Percentiles rank a stretch among this genome's conserved stretches.
Evolutionary conservation across 2,113 vertebrate species (phyloP).

Genomic region (Pterophyllum scalare): DNA sequence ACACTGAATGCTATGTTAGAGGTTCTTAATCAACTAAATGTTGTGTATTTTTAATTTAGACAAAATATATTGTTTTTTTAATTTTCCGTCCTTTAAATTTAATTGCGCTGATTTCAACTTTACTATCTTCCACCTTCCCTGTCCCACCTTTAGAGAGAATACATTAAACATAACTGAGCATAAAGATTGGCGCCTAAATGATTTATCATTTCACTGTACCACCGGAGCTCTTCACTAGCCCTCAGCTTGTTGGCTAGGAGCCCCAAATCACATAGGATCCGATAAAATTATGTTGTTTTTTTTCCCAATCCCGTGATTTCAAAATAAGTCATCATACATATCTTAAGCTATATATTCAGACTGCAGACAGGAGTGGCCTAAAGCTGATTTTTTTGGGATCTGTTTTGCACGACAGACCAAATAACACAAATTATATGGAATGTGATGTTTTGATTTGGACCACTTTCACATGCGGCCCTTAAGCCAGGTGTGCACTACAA

Average conservation of each 20-base stretch:
- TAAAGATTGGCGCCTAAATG: not conserved
- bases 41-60: not conserved
- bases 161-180: not conserved
- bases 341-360: not conserved
- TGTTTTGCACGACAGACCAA: not conserved
- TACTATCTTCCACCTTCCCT: not conserved
- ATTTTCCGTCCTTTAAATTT: not conserved
- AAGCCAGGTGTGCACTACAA: not conserved
- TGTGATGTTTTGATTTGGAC: not conserved
- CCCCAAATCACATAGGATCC: not conserved
- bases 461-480: not conserved
- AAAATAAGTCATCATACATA: not conserved
- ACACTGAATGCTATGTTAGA: not conserved
- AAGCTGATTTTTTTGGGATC: not conserved
- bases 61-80: not conserved
- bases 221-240: not conserved
- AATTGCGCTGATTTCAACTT: not conserved
- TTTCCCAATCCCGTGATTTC: not conserved
- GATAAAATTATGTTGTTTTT: not conserved
- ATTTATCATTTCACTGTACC: not conserved
- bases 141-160: not conserved
- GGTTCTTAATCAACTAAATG: not conserved
- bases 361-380: not conserved
- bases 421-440: not conserved
- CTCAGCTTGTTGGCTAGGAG: not conserved